Conservation (phyloP, 2,797 vertebrate genomes). For the Florisuga fusca region DNA sequence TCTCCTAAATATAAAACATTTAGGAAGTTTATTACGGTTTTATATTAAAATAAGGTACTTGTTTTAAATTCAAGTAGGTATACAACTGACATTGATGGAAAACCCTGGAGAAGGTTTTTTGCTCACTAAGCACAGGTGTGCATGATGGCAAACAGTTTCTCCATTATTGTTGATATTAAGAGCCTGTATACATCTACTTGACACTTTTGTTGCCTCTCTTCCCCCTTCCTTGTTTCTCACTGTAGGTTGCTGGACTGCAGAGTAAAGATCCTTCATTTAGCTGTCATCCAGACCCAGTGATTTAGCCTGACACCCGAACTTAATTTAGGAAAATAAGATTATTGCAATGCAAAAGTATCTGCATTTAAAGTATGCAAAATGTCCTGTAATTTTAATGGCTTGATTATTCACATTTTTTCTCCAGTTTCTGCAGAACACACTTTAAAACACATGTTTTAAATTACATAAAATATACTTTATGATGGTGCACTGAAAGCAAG, state of each 20-base stretch:
- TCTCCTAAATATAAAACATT: neutral
- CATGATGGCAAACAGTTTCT: conserved; percentile 64
- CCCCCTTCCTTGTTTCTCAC: neutral
- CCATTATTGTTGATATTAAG: conserved; percentile 64
- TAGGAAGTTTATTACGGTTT: neutral
- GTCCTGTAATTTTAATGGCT: conserved; percentile 30
- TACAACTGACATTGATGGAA: conserved; percentile 56
- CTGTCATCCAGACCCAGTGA: conserved; percentile 29
- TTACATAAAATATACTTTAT: conserved; percentile 62
- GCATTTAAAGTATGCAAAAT: conserved; percentile 28
- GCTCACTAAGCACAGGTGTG: conserved; percentile 70
- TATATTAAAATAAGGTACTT: neutral
- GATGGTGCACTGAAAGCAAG: conserved; percentile 3
- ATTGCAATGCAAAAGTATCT: conserved; percentile 39
- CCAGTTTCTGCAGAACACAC: conserved; percentile 23
- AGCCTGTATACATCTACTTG: conserved; percentile 77
- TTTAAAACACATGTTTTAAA: conserved; percentile 66
- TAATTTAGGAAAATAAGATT: conserved; percentile 47
- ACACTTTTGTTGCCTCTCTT: conserved; percentile 55
- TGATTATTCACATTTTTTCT: conserved; percentile 33
- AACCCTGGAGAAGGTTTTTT: conserved; percentile 55
- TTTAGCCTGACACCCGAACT: conserved; percentile 13
- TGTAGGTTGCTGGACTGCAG: neutral
- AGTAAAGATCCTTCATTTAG: conserved; percentile 42
- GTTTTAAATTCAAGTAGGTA: conserved; percentile 5